phyloP scores from a whole-genome alignment of 2,888 invertebrate genomes.

The Neoitamus cyanurus region DNA sequence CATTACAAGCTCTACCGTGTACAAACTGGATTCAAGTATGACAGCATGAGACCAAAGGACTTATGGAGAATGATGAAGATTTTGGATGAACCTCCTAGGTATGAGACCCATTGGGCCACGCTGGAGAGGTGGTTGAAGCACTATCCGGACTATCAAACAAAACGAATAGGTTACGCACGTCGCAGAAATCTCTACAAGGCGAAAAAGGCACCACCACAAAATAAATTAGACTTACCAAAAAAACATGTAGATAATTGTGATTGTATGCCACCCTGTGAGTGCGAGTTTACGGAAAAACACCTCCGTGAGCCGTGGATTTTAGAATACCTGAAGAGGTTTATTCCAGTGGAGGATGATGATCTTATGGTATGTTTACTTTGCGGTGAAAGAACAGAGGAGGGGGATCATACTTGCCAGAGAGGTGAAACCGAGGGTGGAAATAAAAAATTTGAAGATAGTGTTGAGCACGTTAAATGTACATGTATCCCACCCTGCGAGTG shows the following conservation, averaged over 20 bases:
- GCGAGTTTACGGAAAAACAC: slow-evolving; percentile 55
- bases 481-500: slow-evolving; percentile 48
- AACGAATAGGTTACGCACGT: slow-evolving; percentile 56
- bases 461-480: neutral
- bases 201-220: neutral
- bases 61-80: slow-evolving; percentile 70
- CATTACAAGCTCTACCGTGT: slow-evolving; percentile 69
- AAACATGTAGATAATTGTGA: slow-evolving; percentile 17
- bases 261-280: slow-evolving; percentile 59
- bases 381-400: neutral
- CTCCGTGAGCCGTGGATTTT: slow-evolving; percentile 51
- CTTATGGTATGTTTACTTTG: neutral
- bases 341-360: slow-evolving; percentile 15
- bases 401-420: neutral
- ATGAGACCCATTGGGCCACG: slow-evolving; percentile 69
- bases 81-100: slow-evolving; percentile 64
- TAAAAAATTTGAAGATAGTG: neutral
- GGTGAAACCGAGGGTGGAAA: neutral
- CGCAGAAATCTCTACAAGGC: slow-evolving; percentile 47
- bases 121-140: slow-evolving; percentile 58
- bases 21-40: slow-evolving; percentile 68
- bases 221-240: neutral
- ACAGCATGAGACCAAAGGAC: slow-evolving; percentile 66
- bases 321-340: slow-evolving; percentile 37
- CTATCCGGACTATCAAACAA: slow-evolving; percentile 49